Base-by-base conservation (phyloP, 2,113 vertebrate species). In the Smithornis capensis region DNA sequence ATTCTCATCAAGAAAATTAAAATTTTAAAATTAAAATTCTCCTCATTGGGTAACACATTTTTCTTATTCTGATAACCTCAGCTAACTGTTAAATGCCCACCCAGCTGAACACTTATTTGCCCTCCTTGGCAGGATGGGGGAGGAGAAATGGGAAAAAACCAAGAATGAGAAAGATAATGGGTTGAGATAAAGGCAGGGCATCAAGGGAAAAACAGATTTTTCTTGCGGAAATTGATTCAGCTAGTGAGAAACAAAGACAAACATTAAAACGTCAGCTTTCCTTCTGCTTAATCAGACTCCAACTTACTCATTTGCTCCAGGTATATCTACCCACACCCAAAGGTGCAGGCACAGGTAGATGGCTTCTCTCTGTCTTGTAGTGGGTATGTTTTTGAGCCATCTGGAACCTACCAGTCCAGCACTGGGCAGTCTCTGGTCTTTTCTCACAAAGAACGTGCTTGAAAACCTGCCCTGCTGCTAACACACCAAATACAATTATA, bases 331-430 rank as follows among this genome's bases (percentile, higher is more conserved):
- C 9, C 19, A 67, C 44, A 9, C 21, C 6, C 68, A 74, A 64
- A 47, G 18, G 12, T 42, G 22, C 7, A 35, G 11, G 14, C 6
- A 7, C 0, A 1, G 24, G 21, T 4, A 38, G 14, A 23, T 2
- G 15, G 28, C 7, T 86, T 29, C 31, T 28, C 19, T 60, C 6
- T 75, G 38, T 49, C 24, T 31, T n/a, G 7, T 8, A 14, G 9
- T 16, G 22, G 12, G 29, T 56, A 19, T 15, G 3, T 8, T 63
- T 67, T n/a, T 42, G 56, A 80, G 19, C 10, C 14, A 14, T 4
- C 9, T 77, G 38, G 38, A 84, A 38, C 1, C 23, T 64, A 3
- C 35, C 22, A 52, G 4, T 45, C 15, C 28, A 45, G 25, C 14
- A 69, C 2, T 3, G 21, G 14, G 21, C 7, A 81, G 16, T 5